Evolutionary conservation across 2,113 vertebrate species (phyloP).

Genomic region (Marmota flaviventris): DNA sequence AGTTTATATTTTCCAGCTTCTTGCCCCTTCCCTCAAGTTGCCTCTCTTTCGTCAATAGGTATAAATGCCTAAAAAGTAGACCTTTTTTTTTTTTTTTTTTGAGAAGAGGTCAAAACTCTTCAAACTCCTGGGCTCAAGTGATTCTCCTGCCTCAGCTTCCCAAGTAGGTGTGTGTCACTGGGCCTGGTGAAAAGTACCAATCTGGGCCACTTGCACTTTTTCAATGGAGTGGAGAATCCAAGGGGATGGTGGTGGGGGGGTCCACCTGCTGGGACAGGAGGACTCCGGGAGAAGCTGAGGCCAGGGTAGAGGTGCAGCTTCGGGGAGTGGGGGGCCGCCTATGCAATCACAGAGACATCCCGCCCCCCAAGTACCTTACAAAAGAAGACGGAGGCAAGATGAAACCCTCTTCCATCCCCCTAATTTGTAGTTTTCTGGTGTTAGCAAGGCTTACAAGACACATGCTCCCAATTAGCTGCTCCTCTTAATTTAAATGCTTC

Average conservation of each 20-base stretch:
- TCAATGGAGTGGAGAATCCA: conserved; percentile 42
- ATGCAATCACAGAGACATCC: conserved; percentile 58
- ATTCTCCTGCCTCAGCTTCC: not conserved
- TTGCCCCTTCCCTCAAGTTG: not conserved
- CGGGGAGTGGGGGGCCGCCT: not conserved
- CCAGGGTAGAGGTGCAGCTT: conserved; percentile 18
- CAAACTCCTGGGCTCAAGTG: not conserved
- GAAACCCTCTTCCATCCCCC: conserved; percentile 86
- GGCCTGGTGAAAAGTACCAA: conserved; percentile 23
- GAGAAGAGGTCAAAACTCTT: not conserved
- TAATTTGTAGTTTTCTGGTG: conserved; percentile 94
- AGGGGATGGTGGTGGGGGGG: not conserved
- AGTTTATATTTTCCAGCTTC: not conserved
- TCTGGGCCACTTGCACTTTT: conserved; percentile 58
- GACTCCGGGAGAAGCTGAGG: conserved; percentile 57
- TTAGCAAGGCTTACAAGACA: conserved; percentile 96
- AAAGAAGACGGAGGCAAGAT: conserved; percentile 81
- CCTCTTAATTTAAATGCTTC: conserved; percentile 99
- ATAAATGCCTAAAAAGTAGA: conserved; percentile 60
- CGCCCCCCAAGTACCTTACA: conserved; percentile 79
- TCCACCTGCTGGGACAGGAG: conserved; percentile 60
- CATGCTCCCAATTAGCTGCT: conserved; percentile 99
- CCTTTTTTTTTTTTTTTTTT: not conserved
- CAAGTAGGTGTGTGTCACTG: not conserved
- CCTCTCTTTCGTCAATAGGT: not conserved